Evolutionary conservation across 2,113 vertebrate species (phyloP).

Genomic region (Phaetusa simplex): DNA sequence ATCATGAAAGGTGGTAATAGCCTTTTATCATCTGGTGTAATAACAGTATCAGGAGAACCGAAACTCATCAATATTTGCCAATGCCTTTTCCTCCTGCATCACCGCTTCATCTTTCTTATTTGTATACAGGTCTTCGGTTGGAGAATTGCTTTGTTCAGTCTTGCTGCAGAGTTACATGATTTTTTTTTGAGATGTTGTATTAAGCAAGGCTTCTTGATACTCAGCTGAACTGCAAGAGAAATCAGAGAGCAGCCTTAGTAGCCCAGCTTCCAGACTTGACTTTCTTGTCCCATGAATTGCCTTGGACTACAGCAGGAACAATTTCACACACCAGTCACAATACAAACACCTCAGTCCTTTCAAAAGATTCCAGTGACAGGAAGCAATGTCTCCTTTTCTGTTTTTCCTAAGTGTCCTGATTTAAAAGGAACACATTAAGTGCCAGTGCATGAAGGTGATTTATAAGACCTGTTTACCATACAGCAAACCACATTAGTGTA

Average conservation of each 20-base stretch:
- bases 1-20: background rate
- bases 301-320: background rate
- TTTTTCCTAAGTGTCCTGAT: background rate
- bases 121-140: fast-evolving
- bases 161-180: background rate
- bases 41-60: background rate
- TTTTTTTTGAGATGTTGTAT: background rate
- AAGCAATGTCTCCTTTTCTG: background rate
- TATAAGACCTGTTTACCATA: background rate
- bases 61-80: background rate
- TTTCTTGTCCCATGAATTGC: background rate
- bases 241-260: background rate
- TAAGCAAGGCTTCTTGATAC: background rate
- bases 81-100: background rate
- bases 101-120: background rate
- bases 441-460: background rate
- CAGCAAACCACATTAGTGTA: fast-evolving
- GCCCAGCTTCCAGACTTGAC: background rate
- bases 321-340: background rate
- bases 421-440: background rate
- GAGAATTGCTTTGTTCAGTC: background rate
- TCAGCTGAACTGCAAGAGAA: background rate
- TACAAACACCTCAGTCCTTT: background rate
- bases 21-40: background rate
- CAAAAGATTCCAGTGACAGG: background rate